These are phyloP conservation scores for Spatula clypeata DNA, from an alignment of 2,797 vertebrate genomes.

Conservation along the genomic window DNA sequence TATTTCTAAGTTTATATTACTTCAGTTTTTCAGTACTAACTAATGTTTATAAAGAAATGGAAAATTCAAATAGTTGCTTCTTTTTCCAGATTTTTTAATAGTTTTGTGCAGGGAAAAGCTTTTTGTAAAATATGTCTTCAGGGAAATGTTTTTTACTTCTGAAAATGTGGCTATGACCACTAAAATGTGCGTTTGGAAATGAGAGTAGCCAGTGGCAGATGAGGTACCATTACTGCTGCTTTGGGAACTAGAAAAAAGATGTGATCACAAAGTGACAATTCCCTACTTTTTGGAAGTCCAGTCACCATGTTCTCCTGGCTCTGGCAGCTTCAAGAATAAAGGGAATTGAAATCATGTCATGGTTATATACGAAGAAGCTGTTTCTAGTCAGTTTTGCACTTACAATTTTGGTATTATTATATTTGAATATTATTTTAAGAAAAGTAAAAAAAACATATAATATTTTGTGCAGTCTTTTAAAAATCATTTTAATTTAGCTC, in stretches of 20 bases:
- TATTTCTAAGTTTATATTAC: slow-evolving; percentile 16
- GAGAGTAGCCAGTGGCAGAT: background rate
- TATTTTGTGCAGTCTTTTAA: background rate
- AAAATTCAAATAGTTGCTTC: background rate
- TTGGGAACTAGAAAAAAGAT: background rate
- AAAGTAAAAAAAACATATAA: background rate
- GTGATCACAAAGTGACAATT: background rate
- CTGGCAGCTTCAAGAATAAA: background rate
- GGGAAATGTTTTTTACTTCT: background rate
- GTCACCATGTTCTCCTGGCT: background rate
- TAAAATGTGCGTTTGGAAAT: background rate
- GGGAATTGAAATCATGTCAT: background rate
- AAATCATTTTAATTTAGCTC: background rate
- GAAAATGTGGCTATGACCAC: background rate
- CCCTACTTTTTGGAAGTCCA: background rate
- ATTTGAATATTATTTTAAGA: background rate
- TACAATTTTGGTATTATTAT: background rate
- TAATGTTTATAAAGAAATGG: background rate
- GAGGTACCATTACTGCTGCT: background rate
- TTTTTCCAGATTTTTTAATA: slow-evolving; percentile 2
- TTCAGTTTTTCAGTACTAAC: background rate
- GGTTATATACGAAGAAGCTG: background rate
- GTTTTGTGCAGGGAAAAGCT: background rate
- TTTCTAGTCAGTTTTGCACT: background rate
- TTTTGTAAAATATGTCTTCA: background rate